Base-by-base conservation (phyloP, 2,888 invertebrate genomes). In the Drosophila glabriapex region DNA sequence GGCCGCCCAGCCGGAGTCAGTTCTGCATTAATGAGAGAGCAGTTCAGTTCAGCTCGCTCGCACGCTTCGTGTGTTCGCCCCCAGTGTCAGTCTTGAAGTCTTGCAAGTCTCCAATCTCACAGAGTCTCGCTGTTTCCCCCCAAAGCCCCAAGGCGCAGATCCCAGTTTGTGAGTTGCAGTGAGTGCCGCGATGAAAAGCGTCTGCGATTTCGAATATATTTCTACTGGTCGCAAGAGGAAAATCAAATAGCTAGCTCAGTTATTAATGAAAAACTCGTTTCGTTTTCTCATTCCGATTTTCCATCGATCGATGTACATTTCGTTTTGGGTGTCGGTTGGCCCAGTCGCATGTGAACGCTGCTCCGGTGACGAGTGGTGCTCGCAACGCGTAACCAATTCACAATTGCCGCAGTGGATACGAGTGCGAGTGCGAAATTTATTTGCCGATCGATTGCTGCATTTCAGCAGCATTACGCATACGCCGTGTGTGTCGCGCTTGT, bases 1-100 rank as follows among this genome's bases (percentile, higher is more conserved):
- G 66, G 71, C 56, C 84, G 80, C 76, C 76, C 73, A 76, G 73
- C 64, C 75, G 70, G 80, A 77, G 89, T 93, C 89, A 92, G 92
- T 93, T 93, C 91, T 90, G 87, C 92, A 92, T 93, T 92, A 93
- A 92, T 92, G 92, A 92, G 92, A 92, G 92, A 90, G 91, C 88
- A 91, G 87, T 79, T 85, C 82, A 85, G 90, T 87, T 90, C 85
- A 77, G 79, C 62, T 70, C 73, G 83, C 77, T 79, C 71, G 83
- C 79, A 82, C 89, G 89, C 69, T 83, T 77, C 81, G 86, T 89
- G 87, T 89, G 91, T 75, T 89, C 90, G 89, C 64, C 84, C 68
- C 64, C 74, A 76, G 70, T 68, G 56, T 61, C 77, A 78, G 67
- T 64, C 25, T 16, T 19, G 10, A 31, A 73, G 46, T 61, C 28